A percentile compares a stretch with the other conserved stretches of the same genome.
phyloP scores from a whole-genome alignment of 2,888 invertebrate genomes.

The Drosophila recens region DNA sequence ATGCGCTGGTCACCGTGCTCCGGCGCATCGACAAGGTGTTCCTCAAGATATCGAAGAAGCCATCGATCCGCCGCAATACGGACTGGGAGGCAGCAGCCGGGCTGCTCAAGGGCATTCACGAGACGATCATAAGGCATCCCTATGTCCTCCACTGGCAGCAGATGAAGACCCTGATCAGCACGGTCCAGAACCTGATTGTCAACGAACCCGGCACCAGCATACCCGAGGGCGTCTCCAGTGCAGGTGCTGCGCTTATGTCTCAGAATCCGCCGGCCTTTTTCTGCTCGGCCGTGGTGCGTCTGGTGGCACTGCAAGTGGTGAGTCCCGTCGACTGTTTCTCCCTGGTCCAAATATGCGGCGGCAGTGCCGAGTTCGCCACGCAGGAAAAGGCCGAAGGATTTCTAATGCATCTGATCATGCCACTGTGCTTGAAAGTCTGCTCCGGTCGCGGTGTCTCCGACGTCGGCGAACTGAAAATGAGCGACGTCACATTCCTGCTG shows the following conservation, averaged over 20 bases:
- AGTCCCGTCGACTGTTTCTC: slow-evolving; percentile 96
- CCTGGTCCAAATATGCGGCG: slow-evolving; percentile 97
- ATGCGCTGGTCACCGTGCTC: slow-evolving; percentile 95
- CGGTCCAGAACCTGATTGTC: slow-evolving; percentile 90
- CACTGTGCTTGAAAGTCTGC: slow-evolving; percentile 97
- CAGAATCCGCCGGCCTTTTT: slow-evolving; percentile 97
- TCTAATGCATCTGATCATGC: slow-evolving; percentile 98
- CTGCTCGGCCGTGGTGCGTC: slow-evolving; percentile 97
- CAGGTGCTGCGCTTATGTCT: slow-evolving; percentile 94
- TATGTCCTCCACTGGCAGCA: slow-evolving; percentile 99
- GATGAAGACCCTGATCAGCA: slow-evolving; percentile 93
- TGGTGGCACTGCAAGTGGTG: slow-evolving; percentile 97
- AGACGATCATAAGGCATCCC: slow-evolving; percentile 96
- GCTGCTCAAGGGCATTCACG: slow-evolving; percentile 96
- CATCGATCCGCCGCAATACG: slow-evolving; percentile 95
- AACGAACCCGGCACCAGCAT: slow-evolving; percentile 84
- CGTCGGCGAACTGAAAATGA: slow-evolving; percentile 94
- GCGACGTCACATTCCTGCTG: slow-evolving; percentile 95
- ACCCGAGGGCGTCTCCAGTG: slow-evolving; percentile 91
- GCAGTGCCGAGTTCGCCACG: slow-evolving; percentile 93
- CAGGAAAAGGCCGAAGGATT: slow-evolving; percentile 98
- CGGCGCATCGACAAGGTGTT: slow-evolving; percentile 98
- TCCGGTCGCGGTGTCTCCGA: slow-evolving; percentile 96
- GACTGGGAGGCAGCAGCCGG: slow-evolving; percentile 99
- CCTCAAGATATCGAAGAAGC: slow-evolving; percentile 98